Base-by-base conservation (phyloP, 2,797 vertebrate genomes). In the Zalophus californianus region DNA sequence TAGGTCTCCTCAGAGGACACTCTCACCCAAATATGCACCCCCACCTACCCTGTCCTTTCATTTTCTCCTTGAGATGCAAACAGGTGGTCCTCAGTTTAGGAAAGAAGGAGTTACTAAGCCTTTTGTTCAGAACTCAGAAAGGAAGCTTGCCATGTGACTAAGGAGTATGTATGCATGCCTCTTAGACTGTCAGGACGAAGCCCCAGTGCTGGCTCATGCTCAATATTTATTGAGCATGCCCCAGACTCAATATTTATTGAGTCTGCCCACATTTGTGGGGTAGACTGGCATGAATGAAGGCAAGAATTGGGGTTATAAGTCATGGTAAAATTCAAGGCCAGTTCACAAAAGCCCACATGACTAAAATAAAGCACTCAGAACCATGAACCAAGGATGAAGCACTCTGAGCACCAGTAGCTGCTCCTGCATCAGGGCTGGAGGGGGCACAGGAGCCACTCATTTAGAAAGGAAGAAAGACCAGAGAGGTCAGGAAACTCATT, bases 81-180 rank as follows among this genome's bases (percentile, higher is more conserved):
- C 21, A 68, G 41, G 7, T 23, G 35, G 44, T 48, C 48, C 72
- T 56, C 5, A 6, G 64, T 48, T 77, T 54, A 92, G 80, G 52
- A 56, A 41, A 14, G 2, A 41, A 32, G 16, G 44, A 4, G 5
- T 29, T 58, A 25, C 48, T 35, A 50, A 66, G 41, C 16, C 7
- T 83, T 86, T 68, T 56, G 48, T 70, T 92, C 62, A 60, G 66
- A 83, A 89, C 18, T 44, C 66, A 56, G 92, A 66, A 72, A 83
- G 75, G 15, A 82, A 94, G 62, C 44, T 79, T 2, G 7, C 27
- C 15, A 11, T 1, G 5, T 83, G 35, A 62, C 38, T 23, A 32
- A 52, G 4, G 7, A 50, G 60, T 29, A 3, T 13, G 38, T 11
- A 52, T 48, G 16, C 32, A 52, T 48, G 16, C 32, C 50, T 8